These are phyloP conservation scores for Cantharis rufa DNA, from an alignment of 2,888 invertebrate genomes.

Conservation along the genomic window DNA sequence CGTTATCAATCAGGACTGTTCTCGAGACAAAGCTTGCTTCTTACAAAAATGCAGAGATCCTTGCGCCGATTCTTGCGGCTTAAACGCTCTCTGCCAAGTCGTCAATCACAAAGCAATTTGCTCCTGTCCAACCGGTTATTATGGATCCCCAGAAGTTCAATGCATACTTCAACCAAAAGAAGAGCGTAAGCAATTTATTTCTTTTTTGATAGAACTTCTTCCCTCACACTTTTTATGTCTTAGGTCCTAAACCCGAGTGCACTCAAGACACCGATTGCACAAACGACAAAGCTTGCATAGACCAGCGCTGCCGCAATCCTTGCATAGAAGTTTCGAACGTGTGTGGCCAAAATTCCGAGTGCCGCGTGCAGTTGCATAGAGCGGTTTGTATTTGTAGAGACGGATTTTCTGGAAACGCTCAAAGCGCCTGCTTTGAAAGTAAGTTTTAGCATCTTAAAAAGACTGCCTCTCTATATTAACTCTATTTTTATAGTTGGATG, in stretches of 20 bases:
- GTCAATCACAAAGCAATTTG: constrained; percentile 84
- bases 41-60: constrained; percentile 84
- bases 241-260: constrained; percentile 74
- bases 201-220: not conserved
- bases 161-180: constrained; percentile 62
- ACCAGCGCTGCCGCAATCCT: constrained; percentile 74
- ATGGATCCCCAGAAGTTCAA: constrained; percentile 77
- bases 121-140: constrained; percentile 77
- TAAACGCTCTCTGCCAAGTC: constrained; percentile 79
- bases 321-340: constrained; percentile 67
- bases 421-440: constrained; percentile 77
- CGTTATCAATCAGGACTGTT: constrained; percentile 85
- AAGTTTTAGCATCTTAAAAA: constrained; percentile 40
- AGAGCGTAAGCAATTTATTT: not conserved
- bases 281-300: constrained; percentile 81
- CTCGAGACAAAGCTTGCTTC: constrained; percentile 79
- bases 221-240: constrained; percentile 40
- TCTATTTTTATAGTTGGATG: constrained; percentile 75
- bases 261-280: constrained; percentile 76
- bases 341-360: constrained; percentile 80
- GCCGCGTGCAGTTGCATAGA: constrained; percentile 77
- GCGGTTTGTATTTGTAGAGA: constrained; percentile 82
- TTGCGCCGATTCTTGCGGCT: constrained; percentile 79
- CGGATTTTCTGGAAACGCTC: constrained; percentile 83
- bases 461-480: not conserved